These are phyloP conservation scores for Trogon melanurus DNA, from an alignment of 2,113 vertebrate genomes.

Conservation along the genomic window DNA sequence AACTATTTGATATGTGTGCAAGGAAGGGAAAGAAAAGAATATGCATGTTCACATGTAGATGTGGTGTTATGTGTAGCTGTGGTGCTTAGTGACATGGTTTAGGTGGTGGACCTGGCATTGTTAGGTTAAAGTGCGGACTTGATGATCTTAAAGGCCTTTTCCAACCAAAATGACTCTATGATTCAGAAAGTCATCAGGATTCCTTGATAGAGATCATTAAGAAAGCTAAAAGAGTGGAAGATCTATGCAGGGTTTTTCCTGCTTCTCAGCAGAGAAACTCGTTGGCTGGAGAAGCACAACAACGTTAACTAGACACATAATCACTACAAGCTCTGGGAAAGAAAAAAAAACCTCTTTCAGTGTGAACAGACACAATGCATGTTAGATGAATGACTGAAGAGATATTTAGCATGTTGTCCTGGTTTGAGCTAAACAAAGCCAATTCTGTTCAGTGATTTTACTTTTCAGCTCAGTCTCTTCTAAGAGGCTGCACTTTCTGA, in stretches of 20 bases:
- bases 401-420: not conserved
- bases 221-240: not conserved
- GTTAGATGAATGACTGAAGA: not conserved
- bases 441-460: too few species aligned
- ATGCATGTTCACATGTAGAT: not conserved
- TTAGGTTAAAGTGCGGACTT: too few species aligned
- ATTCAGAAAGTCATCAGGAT: not conserved
- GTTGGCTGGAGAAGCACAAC: not conserved
- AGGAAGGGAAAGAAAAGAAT: not conserved
- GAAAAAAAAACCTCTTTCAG: not conserved
- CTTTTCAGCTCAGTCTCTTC: too few species aligned
- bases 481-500: too few species aligned
- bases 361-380: not conserved
- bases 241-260: not conserved
- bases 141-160: too few species aligned
- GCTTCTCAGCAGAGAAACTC: not conserved
- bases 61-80: too few species aligned
- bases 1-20: not conserved
- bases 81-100: too few species aligned
- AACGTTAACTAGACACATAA: not conserved
- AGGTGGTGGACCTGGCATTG: too few species aligned
- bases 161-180: too few species aligned
- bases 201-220: not conserved
- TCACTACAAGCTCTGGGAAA: not conserved
- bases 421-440: too few species aligned